phyloP scores from a whole-genome alignment of 1,140 invertebrate species.

The Mamestra configurata region DNA sequence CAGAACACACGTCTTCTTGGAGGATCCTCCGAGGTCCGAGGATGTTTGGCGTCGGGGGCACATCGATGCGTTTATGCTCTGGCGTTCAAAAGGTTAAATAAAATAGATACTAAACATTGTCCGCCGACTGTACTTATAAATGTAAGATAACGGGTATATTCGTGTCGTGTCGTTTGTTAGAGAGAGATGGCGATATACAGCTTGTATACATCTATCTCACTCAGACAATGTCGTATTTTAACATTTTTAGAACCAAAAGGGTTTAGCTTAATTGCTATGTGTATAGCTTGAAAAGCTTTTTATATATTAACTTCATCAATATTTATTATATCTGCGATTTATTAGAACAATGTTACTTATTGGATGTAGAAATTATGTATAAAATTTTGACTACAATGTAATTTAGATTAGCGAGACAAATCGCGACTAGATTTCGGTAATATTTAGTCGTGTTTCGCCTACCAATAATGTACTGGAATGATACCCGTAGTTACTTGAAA shows the following conservation, averaged over 20 bases:
- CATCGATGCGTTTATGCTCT: too few species aligned
- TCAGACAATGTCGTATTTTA: not conserved
- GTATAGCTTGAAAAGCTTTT: conserved; percentile 22
- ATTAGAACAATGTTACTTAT: not conserved
- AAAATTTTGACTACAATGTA: not conserved
- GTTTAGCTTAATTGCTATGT: conserved; percentile 16
- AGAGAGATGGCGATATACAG: conserved; percentile 14
- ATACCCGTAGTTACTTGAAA: not conserved
- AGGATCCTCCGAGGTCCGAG: too few species aligned
- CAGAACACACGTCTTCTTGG: too few species aligned
- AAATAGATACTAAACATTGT: too few species aligned
- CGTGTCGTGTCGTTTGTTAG: conserved; percentile 9
- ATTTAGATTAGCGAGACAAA: not conserved
- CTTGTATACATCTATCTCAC: conserved; percentile 7
- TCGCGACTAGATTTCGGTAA: not conserved
- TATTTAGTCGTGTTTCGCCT: not conserved
- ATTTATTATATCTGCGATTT: not conserved
- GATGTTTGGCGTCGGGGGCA: too few species aligned
- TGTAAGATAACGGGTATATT: conserved; percentile 24
- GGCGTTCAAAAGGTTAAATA: too few species aligned
- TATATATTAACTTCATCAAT: not conserved
- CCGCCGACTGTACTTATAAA: too few species aligned
- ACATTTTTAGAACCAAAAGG: not conserved
- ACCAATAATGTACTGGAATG: not conserved
- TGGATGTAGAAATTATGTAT: conserved; percentile 6